Conservation (phyloP, 1,140 invertebrate genomes). For the Holotrichia oblita region DNA sequence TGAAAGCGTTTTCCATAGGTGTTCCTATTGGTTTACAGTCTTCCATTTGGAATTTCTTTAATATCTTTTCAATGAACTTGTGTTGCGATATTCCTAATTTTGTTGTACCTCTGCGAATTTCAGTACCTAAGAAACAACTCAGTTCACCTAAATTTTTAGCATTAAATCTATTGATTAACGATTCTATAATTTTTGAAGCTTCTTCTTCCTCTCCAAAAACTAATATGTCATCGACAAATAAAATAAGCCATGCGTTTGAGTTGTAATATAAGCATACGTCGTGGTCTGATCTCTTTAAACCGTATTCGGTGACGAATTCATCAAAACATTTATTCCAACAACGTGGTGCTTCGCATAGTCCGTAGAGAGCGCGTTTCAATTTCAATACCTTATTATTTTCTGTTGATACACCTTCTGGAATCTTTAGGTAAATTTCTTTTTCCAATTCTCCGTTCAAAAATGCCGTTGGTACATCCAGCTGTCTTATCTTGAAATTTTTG, state of each 20-base stretch:
- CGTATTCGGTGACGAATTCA: conserved; percentile 41
- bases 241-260: background rate
- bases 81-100: conserved; percentile 43
- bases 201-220: conserved; percentile 16
- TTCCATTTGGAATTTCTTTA: conserved; percentile 27
- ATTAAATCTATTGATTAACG: conserved; percentile 43
- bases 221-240: conserved; percentile 36
- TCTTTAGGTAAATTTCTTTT: conserved; percentile 48
- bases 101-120: conserved; percentile 12
- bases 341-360: conserved; percentile 45
- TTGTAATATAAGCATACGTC: conserved; percentile 44
- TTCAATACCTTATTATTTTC: conserved; percentile 36
- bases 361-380: conserved; percentile 38
- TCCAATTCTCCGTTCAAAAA: conserved; percentile 59
- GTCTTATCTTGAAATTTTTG: conserved; percentile 49
- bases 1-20: conserved; percentile 37
- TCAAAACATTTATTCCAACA: conserved; percentile 50
- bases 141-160: conserved; percentile 31
- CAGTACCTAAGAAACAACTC: conserved; percentile 45
- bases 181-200: conserved; percentile 20
- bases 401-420: conserved; percentile 10
- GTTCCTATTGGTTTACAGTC: conserved; percentile 32
- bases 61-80: conserved; percentile 37
- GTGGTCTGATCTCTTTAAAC: background rate
- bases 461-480: conserved; percentile 60